Evolutionary conservation across 2,113 vertebrate genomes (phyloP).

Genomic region (Phalacrocorax brasilianus): DNA sequence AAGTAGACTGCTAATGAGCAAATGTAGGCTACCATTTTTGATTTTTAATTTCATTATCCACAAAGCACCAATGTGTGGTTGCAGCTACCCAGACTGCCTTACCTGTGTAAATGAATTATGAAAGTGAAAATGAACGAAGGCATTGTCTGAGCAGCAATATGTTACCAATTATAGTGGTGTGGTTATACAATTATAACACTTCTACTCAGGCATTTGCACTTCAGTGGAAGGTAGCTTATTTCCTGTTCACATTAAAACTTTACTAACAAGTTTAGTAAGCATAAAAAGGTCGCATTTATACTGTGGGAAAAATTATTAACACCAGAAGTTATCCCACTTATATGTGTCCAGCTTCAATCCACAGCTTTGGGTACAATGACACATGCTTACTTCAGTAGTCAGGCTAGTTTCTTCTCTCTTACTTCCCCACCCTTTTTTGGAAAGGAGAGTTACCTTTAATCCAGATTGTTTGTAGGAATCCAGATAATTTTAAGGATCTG

Average conservation of each 20-base stretch:
- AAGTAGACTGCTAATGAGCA: not conserved
- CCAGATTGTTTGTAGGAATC: not conserved
- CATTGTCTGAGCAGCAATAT: not conserved
- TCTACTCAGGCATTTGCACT: not conserved
- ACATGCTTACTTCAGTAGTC: not conserved
- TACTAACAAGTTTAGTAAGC: not conserved
- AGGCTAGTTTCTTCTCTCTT: not conserved
- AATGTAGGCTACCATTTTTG: not conserved
- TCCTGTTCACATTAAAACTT: not conserved
- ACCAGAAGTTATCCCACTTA: not conserved
- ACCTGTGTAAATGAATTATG: not conserved
- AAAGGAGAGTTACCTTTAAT: not conserved
- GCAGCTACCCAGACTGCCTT: not conserved
- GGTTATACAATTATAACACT: not conserved
- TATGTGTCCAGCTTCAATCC: not conserved
- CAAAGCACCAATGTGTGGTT: not conserved
- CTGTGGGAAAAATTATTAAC: not conserved
- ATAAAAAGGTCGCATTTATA: not conserved
- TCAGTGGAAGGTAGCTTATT: not conserved
- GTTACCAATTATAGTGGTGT: not conserved
- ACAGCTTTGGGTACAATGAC: not conserved
- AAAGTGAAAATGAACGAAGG: not conserved
- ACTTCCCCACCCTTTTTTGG: not conserved
- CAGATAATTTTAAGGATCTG: not conserved
- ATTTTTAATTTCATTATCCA: not conserved